Base-by-base conservation (phyloP, 2,888 invertebrate species). In the Hypolimnas misippus region DNA sequence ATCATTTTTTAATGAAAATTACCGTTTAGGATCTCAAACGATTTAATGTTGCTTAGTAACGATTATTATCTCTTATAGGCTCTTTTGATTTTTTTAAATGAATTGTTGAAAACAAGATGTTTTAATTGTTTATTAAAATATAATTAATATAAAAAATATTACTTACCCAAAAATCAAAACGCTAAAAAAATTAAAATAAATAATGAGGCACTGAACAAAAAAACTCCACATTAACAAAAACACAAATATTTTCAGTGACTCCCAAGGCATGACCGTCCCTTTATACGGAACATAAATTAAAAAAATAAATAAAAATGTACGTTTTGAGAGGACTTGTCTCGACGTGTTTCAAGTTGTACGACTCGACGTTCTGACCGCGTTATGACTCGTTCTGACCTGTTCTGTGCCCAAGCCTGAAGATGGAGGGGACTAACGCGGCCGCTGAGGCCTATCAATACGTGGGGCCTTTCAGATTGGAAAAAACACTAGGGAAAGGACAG, bases 401-500 rank as follows among this genome's bases (percentile, higher is more conserved):
- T 69, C 76, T 74, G 73, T 70, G 75, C 70, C 74, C 67, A 73
- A 72, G 72, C 67, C 66, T 79, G 82, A 89, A 82, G 68, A 92
- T 92, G 92, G 90, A 92, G 73, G 79, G 82, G 38, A 70, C 84
- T 19, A 78, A 81, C 8, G 75, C 86, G 79, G 84, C 86, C 80
- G 81, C 87, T n/a, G 91, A 91, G 87, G 90, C 89, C 92, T 97
- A 97, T 92, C 97, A 97, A 86, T 99, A 98, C 93, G 99, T 99
- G 80, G 99, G 99, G 76, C 99, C 99, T 65, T 99, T 99, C 93
- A 94, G 99, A 87, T 94, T 99, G 90, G 99, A 99, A 92, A 99
- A 99, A 92, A 99, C 99, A 59, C 94, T 99, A 71, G 99, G 99
- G 77, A 99, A 99, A 91, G 99, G 99, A 71, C 99, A 99, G 93